Base-by-base conservation (phyloP, 1,140 invertebrate species). In the Eulimnadia texana region DNA sequence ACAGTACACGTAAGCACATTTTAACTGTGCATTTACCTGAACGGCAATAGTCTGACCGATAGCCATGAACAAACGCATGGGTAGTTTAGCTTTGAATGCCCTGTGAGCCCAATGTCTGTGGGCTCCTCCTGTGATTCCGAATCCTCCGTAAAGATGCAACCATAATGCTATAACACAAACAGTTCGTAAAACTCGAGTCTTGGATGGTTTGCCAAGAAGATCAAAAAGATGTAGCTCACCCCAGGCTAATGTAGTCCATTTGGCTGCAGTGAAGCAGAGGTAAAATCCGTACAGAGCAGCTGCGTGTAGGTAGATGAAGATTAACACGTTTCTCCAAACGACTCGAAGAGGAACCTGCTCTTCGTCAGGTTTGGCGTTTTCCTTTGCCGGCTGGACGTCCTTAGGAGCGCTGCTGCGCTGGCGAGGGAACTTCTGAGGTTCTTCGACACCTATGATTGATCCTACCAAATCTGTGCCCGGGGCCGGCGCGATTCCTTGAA, bases 1-100 rank as follows among this genome's bases (percentile, higher is more conserved):
- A 24, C 2, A 20, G 24, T 3, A 47, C 20, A 24, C 10, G 23
- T 49, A 22, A 42, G 25, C 13, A 11, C 2, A 23, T 2, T 13
- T 60, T 60, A 50, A 16, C 20, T 13, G 49, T 22, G 20, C 75
- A 79, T 73, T 76, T 80, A 77, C 88, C 77, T 93, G 84, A 63
- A 90, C 85, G 19, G 91, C 85, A 64, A 85, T 74, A 0, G 85
- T 88, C 67, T 95, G 85, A 55, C 82, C 76, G 13, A 88, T 50
- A 64, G 84, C 82, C 1, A 84, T 66, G 16, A 82, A 65, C 3
- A 80, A 67, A 42, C 82, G 77, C 3, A 82, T 67, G 2, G 80
- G 81, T 49, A 76, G 69, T 60, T 68, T 75, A 3, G 82, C 81
- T 66, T 81, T 81, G 71, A 81, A 83, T 3, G 78, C 72, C 23